A percentile compares a stretch with the other conserved stretches of the same genome.
Conservation (phyloP, 2,797 vertebrate species). For the Oreochromis grahami region DNA sequence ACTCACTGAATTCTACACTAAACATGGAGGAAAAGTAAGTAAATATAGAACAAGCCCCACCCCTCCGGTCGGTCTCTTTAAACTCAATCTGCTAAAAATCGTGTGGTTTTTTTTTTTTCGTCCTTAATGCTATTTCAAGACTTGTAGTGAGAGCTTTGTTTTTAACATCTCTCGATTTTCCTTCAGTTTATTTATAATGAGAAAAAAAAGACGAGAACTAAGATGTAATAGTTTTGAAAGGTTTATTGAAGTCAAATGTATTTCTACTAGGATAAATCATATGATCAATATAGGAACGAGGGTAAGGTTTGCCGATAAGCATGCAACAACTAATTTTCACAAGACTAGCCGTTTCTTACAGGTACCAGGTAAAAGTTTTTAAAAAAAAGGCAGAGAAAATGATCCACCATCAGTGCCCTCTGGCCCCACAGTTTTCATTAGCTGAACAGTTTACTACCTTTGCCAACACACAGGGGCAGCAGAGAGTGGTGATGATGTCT, state of each 20-base stretch:
- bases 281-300: constrained; percentile 62
- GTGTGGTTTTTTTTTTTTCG: neutral
- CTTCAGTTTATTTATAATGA: neutral
- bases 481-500: constrained; percentile 17
- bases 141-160: neutral
- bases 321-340: constrained; percentile 78
- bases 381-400: constrained; percentile 4
- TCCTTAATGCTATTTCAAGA: neutral
- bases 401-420: neutral
- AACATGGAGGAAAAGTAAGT: neutral
- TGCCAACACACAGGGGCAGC: constrained; percentile 49
- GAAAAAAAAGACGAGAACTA: neutral
- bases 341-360: constrained; percentile 47
- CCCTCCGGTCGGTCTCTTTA: no score
- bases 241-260: constrained; percentile 77
- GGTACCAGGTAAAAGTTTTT: constrained; percentile 8
- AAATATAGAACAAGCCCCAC: neutral
- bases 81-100: neutral
- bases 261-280: constrained; percentile 61
- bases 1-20: neutral
- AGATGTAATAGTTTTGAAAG: constrained; percentile 56
- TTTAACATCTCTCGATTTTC: neutral
- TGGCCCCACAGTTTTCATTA: neutral
- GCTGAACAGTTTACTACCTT: constrained; percentile 37
- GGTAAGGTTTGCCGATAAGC: constrained; percentile 50